Percentiles rank a stretch among this genome's conserved stretches.
These are phyloP conservation scores for Pelvicachromis taeniatus DNA, from an alignment of 2,113 vertebrate species.

Conservation along the genomic window DNA sequence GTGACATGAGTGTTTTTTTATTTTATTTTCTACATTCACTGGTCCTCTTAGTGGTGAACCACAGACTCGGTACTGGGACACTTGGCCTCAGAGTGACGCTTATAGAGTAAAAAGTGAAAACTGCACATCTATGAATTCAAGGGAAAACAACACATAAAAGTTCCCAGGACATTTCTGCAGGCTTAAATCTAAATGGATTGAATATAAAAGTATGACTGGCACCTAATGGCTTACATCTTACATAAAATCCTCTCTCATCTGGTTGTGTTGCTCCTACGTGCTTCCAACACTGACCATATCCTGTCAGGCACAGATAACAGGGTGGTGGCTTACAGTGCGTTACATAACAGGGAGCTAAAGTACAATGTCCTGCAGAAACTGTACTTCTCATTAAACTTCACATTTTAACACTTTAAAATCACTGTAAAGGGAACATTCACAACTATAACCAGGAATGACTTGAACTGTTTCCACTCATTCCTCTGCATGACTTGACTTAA, in stretches of 20 bases:
- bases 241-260: neutral
- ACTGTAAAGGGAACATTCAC: neutral
- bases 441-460: neutral
- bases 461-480: neutral
- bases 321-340: neutral
- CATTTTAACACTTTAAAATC: neutral
- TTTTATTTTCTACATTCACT: constrained; percentile 2
- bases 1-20: neutral
- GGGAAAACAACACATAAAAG: neutral
- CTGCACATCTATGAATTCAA: neutral
- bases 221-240: neutral
- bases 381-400: neutral
- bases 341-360: neutral
- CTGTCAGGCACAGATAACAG: neutral
- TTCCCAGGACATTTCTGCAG: neutral
- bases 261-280: neutral
- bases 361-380: neutral
- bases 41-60: constrained; percentile 3
- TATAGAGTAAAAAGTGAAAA: neutral
- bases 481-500: neutral
- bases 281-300: neutral
- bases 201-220: neutral
- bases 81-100: neutral
- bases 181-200: neutral
- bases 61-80: neutral